Base-by-base conservation (phyloP, 1,140 invertebrate genomes). In the Trachymyrmex cornetzi region DNA sequence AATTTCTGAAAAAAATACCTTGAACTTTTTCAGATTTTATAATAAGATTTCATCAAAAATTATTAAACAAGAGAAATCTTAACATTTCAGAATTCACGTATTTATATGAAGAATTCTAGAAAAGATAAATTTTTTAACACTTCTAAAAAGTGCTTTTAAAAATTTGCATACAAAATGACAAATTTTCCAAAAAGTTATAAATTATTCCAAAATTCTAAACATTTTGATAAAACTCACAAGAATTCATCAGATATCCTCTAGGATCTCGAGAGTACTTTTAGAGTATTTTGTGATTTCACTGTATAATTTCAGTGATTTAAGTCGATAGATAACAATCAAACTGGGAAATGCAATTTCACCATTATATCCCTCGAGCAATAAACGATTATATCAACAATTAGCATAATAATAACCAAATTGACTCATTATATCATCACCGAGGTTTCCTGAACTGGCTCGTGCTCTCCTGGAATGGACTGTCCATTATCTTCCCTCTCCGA, bases 381-480 rank as follows among this genome's bases (percentile, higher is more conserved):
- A 61, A 61, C 55, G 24, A 22, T 30, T 16, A 27, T 27, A 27
- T 19, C 34, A 48, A 34, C 48, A 77, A 63, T 63, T 19, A 48
- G 24, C 24, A 48, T 64, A 27, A 77, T 38, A 77, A 2, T 6
- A 79, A 66, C 3, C 44, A 79, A 66, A 38, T 30, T n/a, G 19
- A 66, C 77, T 79, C 27, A 53, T 44, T 4, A n/a, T n/a, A 27
- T 64, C 34, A 12, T 19, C 64, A 0, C 48, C 24, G 19, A 38
- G 59, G 6, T 50, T 3, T 79, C 24, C 38, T 22, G 19, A 27
- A 48, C 11, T 27, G 71, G 30, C 9, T 22, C 4, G 30, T 48
- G 1, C 38, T 44, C 11, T 22, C 34, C 19, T 38, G 19, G 3
- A 44, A 44, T 44, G 9, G 30, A 12, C 22, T 38, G 67, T 27